Evolutionary conservation across 2,797 vertebrate species (phyloP), one percentile per base, ranked within the genome.

Genomic region (Enteromius trimaculatus): DNA sequence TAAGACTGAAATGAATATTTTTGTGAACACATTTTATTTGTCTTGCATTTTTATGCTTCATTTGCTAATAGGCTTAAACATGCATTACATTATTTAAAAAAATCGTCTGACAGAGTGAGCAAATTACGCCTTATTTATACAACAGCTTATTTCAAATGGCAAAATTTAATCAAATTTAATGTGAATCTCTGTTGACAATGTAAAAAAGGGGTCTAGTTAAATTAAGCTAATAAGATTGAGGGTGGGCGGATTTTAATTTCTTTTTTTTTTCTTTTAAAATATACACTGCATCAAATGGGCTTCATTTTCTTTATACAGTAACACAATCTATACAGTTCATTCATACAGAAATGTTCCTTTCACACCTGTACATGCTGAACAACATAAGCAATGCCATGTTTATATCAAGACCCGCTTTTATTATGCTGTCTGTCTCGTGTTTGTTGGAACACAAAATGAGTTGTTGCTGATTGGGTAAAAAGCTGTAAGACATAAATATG

Each of bases 381-480:
- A n/a, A 55, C 6, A 6, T 14, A n/a, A 64, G 39, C 55, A 77
- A n/a, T 39, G 6, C 16, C 51, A 23, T 23, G 34, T 39, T 21
- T 75, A 51, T 37, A 72, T 51, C 34, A 53, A 37, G 47, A 64
- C 13, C n/a, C 3, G 9, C 53, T n/a, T n/a, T 55, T 62, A 14
- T 62, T 29, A 62, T 49, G 42, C 76, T 78, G 76, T 44, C 75
- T 26, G 55, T 49, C 60, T 78, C n/a, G 14, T 65, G 23, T 78
- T 65, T 64, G 26, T 78, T 65, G 42, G 23, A 62, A 64, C 58
- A 62, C 42, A 78, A 78, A 39, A 65, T 65, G 64, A 34, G 60
- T 34, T 78, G 60, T 47, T 64, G 39, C 23, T 78, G 76, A 78
- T 62, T 78, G 76, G 21, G 17, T 29, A 55, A 42, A 81, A 81